These are phyloP conservation scores for Phyto melanocephala DNA, from an alignment of 2,888 invertebrate species.

Conservation along the genomic window DNA sequence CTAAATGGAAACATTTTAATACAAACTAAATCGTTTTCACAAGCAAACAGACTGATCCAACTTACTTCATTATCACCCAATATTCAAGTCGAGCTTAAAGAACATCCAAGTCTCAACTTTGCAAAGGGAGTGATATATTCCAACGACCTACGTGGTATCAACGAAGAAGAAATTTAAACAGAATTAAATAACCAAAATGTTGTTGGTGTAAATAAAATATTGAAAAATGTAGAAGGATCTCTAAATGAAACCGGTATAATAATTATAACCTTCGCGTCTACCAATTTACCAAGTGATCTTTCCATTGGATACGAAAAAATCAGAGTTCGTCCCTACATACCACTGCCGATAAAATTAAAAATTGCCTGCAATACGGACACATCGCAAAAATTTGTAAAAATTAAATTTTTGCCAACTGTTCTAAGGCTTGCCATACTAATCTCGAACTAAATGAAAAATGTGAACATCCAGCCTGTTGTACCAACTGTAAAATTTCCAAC, in stretches of 20 bases:
- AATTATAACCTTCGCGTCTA: not conserved
- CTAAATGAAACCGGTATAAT: not conserved
- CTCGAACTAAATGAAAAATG: slow-evolving; percentile 5
- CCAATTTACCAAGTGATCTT: not conserved
- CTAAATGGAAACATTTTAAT: slow-evolving; percentile 36
- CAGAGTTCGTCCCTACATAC: slow-evolving; percentile 21
- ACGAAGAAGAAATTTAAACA: not conserved
- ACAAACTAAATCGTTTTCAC: slow-evolving; percentile 24
- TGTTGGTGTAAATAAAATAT: not conserved
- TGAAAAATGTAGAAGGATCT: not conserved
- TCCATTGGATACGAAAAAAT: slow-evolving; percentile 11
- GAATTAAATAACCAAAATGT: slow-evolving; percentile 17
- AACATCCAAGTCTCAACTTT: not conserved
- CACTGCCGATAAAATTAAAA: not conserved
- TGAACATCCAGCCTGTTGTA: not conserved
- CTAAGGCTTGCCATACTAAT: not conserved
- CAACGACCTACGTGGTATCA: slow-evolving; percentile 11
- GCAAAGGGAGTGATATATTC: slow-evolving; percentile 15
- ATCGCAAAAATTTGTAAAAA: not conserved
- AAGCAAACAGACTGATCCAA: slow-evolving; percentile 25
- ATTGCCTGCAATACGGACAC: not conserved
- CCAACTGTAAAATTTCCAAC: not conserved
- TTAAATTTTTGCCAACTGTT: slow-evolving; percentile 3
- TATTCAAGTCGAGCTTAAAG: slow-evolving; percentile 9
- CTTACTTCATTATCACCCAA: not conserved